Evolutionary conservation across 2,888 invertebrate genomes (phyloP), one percentile per base, ranked within the genome.

Genomic region (Dichetophora obliterata): DNA sequence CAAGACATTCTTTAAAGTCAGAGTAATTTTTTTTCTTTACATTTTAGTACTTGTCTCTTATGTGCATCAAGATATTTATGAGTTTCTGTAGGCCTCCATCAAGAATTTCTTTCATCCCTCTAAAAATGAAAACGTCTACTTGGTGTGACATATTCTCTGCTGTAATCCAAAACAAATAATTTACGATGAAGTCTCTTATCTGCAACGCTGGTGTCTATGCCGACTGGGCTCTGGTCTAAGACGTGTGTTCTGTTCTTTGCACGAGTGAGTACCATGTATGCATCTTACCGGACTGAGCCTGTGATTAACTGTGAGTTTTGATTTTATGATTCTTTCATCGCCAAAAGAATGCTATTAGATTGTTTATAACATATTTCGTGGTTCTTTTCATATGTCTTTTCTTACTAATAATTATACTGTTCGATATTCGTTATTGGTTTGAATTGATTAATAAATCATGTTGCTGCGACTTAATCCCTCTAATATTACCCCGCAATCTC

Each of bases 401-500:
- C 43, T 43, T 14, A 14, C 3, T 43, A 43, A 43, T 66, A 83
- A 81, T 82, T 8, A 31, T 70, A 43, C 52, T 22, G 66, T 27
- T 8, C 31, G 31, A 11, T 54, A 57, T 34, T 11, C 19, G 14
- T 63, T 16, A 31, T 70, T 54, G 27, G 69, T 19, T 27, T 19
- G 70, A 77, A 83, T n/a, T 31, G 37, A 66, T 52, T 54, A 31
- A 74, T 74, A 65, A 65, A 74, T 54, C 65, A 59, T 66, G 34
- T 43, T 54, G 59, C 61, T 37, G 31, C 22, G 19, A 43, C 66
- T 71, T 59, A 74, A 74, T 74, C 66, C 63, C 74, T 37, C 22
- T 74, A 57, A 66, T 66, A 54, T 22, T 22, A 54, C 66, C 66
- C 43, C 74, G 54, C 48, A 74, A 66, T 74, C 66, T 74, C 66